Conservation (phyloP, 2,113 vertebrate genomes). For the Dasypus novemcinctus region DNA sequence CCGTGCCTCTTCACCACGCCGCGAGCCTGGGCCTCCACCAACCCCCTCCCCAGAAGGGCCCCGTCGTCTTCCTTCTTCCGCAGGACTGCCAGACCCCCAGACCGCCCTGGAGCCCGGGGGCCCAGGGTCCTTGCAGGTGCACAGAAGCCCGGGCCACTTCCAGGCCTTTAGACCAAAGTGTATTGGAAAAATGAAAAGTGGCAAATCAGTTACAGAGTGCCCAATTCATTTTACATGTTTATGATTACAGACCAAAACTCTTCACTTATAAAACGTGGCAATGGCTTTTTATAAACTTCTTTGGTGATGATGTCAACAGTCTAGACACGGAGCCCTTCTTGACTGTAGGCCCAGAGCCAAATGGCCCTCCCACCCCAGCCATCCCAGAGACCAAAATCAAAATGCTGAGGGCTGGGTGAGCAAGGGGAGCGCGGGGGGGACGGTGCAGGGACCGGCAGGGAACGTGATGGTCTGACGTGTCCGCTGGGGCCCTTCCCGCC, state of each 20-base stretch:
- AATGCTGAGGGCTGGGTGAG: not conserved
- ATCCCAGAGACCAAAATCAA: not conserved
- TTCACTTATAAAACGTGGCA: not conserved
- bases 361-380: not conserved
- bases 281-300: not conserved
- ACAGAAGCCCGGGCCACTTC: not conserved
- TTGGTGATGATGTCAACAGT: not conserved
- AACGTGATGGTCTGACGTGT: too few species aligned
- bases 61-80: not conserved
- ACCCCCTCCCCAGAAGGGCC: not conserved
- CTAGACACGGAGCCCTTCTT: not conserved
- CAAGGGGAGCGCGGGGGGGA: fast-evolving
- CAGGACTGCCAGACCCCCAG: not conserved
- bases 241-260: not conserved
- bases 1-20: not conserved
- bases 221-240: not conserved
- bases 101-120: not conserved
- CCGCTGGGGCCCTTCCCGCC: not conserved
- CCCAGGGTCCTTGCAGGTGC: not conserved
- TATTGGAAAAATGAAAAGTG: not conserved
- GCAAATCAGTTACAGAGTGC: not conserved
- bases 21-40: not conserved
- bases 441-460: not conserved
- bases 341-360: not conserved
- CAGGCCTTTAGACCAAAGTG: not conserved